phyloP scores from a whole-genome alignment of 1,140 invertebrate genomes.

The Rhopalosiphum padi region DNA sequence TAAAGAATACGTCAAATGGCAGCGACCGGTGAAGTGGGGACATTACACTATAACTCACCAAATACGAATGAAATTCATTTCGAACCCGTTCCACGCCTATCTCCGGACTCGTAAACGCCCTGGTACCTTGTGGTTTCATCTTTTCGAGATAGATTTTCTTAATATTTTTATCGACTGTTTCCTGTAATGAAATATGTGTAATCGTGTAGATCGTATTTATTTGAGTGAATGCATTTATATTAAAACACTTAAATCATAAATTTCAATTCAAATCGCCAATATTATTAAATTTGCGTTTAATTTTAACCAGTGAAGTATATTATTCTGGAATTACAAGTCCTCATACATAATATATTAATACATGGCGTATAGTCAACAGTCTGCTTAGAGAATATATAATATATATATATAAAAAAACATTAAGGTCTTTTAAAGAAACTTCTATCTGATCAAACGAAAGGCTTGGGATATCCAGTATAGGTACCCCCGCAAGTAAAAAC shows the following conservation, averaged over 20 bases:
- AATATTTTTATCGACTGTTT: neutral
- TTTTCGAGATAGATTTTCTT: slow-evolving; percentile 31
- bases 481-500: no score
- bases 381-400: no score
- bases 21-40: neutral
- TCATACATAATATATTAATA: neutral
- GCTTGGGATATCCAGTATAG: no score
- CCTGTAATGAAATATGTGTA: neutral
- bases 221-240: neutral
- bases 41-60: neutral
- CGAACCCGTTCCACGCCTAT: slow-evolving; percentile 37
- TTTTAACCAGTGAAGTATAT: neutral
- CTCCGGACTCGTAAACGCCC: neutral
- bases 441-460: no score
- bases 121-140: neutral
- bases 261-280: no score
- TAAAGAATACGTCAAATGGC: no score
- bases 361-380: neutral
- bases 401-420: no score
- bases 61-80: slow-evolving; percentile 35
- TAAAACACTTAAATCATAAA: neutral
- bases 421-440: no score
- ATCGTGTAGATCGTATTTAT: neutral
- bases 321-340: neutral
- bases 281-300: no score